Evolutionary conservation across 2,888 invertebrate species (phyloP).

Genomic region (Drosophila quinaria): DNA sequence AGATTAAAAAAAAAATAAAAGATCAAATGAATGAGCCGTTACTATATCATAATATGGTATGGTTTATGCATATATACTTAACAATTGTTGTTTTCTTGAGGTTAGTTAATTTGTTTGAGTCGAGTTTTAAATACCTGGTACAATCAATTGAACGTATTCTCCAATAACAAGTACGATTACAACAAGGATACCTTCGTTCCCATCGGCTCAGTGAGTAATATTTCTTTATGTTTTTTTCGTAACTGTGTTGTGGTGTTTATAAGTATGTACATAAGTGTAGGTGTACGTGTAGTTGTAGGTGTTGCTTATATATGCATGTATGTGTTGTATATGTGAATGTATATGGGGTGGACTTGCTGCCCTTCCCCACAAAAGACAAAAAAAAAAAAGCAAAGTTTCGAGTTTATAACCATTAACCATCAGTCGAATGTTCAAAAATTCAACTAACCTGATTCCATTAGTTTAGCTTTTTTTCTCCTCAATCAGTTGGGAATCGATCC

Average conservation of each 20-base stretch:
- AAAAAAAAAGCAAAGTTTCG: slow-evolving; percentile 8
- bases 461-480: slow-evolving; percentile 13
- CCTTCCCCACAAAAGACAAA: slow-evolving; percentile 1
- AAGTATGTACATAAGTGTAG: slow-evolving; percentile 16
- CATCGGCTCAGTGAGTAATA: slow-evolving; percentile 44
- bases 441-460: slow-evolving; percentile 51
- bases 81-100: slow-evolving; percentile 17
- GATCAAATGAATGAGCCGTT: background rate
- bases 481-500: slow-evolving; percentile 11
- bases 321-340: background rate
- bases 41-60: slow-evolving; percentile 34
- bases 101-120: slow-evolving; percentile 40
- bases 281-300: background rate
- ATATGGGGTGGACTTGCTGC: slow-evolving; percentile 7
- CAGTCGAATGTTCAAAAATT: slow-evolving; percentile 39
- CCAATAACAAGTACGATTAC: slow-evolving; percentile 49
- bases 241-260: slow-evolving; percentile 16
- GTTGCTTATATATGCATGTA: background rate
- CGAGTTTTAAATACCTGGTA: slow-evolving; percentile 58
- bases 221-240: slow-evolving; percentile 12
- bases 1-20: background rate
- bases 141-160: slow-evolving; percentile 60
- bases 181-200: slow-evolving; percentile 48
- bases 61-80: slow-evolving; percentile 37
- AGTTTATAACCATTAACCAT: slow-evolving; percentile 35